phyloP scores from a whole-genome alignment of 2,888 invertebrate species.

The Synanthedon tipuliformis region DNA sequence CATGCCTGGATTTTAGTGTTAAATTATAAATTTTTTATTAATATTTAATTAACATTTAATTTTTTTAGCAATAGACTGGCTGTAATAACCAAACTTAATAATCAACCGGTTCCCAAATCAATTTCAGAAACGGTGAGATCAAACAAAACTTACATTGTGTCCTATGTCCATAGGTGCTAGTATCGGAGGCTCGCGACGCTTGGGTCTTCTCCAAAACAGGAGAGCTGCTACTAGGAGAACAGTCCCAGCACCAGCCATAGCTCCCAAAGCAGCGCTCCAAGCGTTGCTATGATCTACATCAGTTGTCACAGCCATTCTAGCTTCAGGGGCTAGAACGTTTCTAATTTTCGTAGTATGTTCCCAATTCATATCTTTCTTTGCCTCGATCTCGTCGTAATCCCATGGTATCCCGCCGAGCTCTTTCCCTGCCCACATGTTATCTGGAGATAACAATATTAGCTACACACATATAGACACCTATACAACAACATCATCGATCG shows the following conservation, averaged over 20 bases:
- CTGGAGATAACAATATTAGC: conserved; percentile 60
- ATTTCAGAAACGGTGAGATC: not conserved
- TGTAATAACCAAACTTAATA: too few species aligned
- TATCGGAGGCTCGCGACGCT: conserved; percentile 30
- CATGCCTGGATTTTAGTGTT: too few species aligned
- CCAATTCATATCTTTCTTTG: conserved; percentile 18
- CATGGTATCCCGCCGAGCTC: conserved; percentile 33
- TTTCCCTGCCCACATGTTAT: conserved; percentile 53
- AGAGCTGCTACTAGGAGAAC: conserved; percentile 47
- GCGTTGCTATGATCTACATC: conserved; percentile 29
- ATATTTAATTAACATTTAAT: too few species aligned
- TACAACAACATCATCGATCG: conserved; percentile 42
- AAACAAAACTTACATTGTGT: conserved; percentile 41
- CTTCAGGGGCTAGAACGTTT: conserved; percentile 19
- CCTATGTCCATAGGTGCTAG: conserved; percentile 52
- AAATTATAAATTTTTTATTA: too few species aligned
- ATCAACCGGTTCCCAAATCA: not conserved
- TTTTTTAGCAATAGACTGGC: too few species aligned
- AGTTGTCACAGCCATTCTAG: conserved; percentile 16
- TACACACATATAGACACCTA: conserved; percentile 11
- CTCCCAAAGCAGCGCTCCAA: conserved; percentile 54
- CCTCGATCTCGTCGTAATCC: conserved; percentile 22
- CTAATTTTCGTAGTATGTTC: conserved; percentile 8
- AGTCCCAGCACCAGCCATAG: conserved; percentile 46
- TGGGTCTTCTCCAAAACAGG: conserved; percentile 42